Base-by-base conservation (phyloP, 2,888 invertebrate genomes). In the Dioctria rufipes region DNA sequence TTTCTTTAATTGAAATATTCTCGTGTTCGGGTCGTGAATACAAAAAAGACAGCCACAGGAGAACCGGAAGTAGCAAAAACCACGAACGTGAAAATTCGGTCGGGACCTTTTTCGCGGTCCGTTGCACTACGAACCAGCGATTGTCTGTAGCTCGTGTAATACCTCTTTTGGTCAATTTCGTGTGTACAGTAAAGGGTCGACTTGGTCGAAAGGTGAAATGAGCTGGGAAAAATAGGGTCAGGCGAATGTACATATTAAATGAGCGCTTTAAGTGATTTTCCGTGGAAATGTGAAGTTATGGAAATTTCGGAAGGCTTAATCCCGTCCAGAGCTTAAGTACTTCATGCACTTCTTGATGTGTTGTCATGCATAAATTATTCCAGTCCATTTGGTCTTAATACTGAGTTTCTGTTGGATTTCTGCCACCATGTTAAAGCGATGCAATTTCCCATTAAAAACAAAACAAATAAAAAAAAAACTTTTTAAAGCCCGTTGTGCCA, bases 1-100 rank as follows among this genome's bases (percentile, higher is more conserved):
- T 78, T 78, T 66, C 78, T 78, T 65, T 78, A 78, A 78, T 78
- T 78, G 78, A 78, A 78, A 66, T 66, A 78, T 66, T 66, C 37
- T 13, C 54, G 42, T 78, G 61, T 77, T 77, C 13, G 77, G 43
- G 25, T 43, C 9, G 69, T 60, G 11, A 46, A 80, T 13, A 43
- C n/a, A 13, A 49, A 39, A 49, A 63, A 49, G 43, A 42, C 42
- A 60, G 37, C 43, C 60, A 43, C 9, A 42, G 8, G 40, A 43
- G 54, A 75, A 75, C 60, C 58, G 75, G 75, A 75, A 75, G 75
- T 43, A 39, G 43, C 75, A 42, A 75, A 58, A 75, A 37, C 60
- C 75, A 75, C 75, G 71, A 54, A 71, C 71, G 71, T 71, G 71
- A 71, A 71, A 71, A 71, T 71, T 71, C 71, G 54, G 51, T 54